Evolutionary conservation across 2,113 vertebrate species (phyloP).

Genomic region (Picathartes gymnocephalus): DNA sequence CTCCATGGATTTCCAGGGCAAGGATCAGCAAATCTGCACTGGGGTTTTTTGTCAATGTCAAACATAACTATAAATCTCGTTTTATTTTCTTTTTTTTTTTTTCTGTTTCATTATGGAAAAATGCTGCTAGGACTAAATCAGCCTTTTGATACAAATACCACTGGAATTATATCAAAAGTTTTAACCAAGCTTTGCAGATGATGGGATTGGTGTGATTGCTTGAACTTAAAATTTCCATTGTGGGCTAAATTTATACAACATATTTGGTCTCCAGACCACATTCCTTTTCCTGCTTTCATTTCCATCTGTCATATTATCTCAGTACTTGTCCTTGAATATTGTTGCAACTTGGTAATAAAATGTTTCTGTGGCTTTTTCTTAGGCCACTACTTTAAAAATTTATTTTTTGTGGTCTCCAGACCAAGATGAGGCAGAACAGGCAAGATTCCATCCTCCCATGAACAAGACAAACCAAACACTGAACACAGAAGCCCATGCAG

Average conservation of each 20-base stretch:
- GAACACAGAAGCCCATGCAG: conserved; percentile 7
- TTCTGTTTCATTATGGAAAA: not conserved
- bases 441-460: not conserved
- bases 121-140: not conserved
- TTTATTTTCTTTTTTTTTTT: not conserved
- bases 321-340: not conserved
- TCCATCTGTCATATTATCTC: not conserved
- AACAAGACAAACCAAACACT: conserved; percentile 34
- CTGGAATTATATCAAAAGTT: not conserved
- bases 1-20: not conserved
- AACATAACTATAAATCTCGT: not conserved
- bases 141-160: not conserved
- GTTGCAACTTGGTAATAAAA: not conserved
- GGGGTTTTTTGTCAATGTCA: not conserved
- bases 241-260: not conserved
- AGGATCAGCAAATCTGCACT: not conserved
- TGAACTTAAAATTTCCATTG: not conserved
- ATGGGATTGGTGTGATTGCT: not conserved
- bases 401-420: not conserved
- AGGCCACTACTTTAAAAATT: not conserved
- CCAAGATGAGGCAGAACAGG: not conserved
- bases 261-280: conserved; percentile 6
- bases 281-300: not conserved
- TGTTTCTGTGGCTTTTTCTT: not conserved
- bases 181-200: not conserved